Evolutionary conservation across 2,888 invertebrate genomes (phyloP), one percentile per base, ranked within the genome.

Genomic region (Seira musarum): DNA sequence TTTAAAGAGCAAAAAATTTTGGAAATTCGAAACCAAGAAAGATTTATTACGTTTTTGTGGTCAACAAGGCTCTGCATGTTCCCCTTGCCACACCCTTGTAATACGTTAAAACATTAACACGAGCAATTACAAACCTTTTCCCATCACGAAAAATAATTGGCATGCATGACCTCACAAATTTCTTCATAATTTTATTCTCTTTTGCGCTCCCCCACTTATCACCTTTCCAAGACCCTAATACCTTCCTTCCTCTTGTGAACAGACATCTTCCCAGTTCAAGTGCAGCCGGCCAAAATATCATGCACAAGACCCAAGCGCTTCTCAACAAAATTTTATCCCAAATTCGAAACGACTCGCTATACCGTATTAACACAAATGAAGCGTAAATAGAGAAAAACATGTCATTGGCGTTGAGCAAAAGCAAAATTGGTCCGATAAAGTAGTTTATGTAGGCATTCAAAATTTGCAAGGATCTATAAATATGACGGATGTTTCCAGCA

Each of bases 141-240:
- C 67, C 67, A 49, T 67, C 40, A 1, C 17, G 2, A 1, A 67
- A 1, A 19, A 67, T 3, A 22, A 67, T 49, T 1, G 67, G 67
- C 22, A 22, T 40, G 13, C 67, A 67, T 21, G 49, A 46, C n/a
- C 3, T 1, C 15, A 5, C 8, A 49, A 67, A 67, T 24, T 49
- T 46, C 2, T 46, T 67, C 67, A 67, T 67, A 1, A 21, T 10
- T 21, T 49, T 67, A 5, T 53, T 53, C 66, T 24, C 30, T 15
- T 46, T 46, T 46, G 1, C 15, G 15, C n/a, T 17, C 66, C 74
- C 30, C 21, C 35, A 8, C 19, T 67, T 22, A 24, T 17, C n/a
- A 46, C 63, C 17, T 49, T 22, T 57, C 68, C 68, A 75, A 1
- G 75, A 75, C 13, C 1, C 0, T 10, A 75, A 5, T 1, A 66